A percentile compares a stretch with the other conserved stretches of the same genome.
phyloP scores from a whole-genome alignment of 2,113 vertebrate species.

The Emydura subglobosa region DNA sequence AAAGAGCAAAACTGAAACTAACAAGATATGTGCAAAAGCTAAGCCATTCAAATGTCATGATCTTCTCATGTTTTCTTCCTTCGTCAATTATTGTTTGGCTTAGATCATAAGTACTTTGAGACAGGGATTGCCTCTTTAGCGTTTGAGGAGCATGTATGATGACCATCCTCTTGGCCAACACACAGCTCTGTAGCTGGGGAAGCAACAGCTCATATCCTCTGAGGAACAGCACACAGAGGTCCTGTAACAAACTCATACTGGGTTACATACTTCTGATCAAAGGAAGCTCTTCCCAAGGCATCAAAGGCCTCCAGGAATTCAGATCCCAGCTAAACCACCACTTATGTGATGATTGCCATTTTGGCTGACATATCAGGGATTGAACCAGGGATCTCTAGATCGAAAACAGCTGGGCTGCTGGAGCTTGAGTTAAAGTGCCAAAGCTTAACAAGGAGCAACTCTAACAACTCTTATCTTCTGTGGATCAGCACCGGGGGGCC shows the following conservation, averaged over 20 bases:
- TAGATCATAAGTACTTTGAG: background rate
- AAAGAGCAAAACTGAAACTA: background rate
- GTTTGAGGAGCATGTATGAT: background rate
- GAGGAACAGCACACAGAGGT: background rate
- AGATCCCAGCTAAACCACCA: background rate
- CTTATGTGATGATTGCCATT: background rate
- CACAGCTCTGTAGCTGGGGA: background rate
- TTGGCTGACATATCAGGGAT: too few species aligned
- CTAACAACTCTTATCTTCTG: background rate
- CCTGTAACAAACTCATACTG: background rate
- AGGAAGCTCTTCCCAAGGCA: background rate
- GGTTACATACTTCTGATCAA: background rate
- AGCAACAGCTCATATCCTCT: background rate
- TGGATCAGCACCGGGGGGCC: background rate
- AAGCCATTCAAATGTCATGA: background rate
- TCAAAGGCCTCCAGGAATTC: background rate
- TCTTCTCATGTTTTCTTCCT: background rate
- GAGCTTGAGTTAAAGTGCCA: background rate
- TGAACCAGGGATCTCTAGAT: background rate
- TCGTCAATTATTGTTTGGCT: slow-evolving; percentile 10
- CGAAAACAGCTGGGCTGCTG: background rate
- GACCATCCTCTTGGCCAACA: background rate
- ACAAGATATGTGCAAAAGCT: background rate
- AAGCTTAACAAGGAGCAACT: background rate
- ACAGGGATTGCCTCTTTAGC: background rate